Base-by-base conservation (phyloP, 64 coral and sea anemone genomes). In the Platygyra sinensis region DNA sequence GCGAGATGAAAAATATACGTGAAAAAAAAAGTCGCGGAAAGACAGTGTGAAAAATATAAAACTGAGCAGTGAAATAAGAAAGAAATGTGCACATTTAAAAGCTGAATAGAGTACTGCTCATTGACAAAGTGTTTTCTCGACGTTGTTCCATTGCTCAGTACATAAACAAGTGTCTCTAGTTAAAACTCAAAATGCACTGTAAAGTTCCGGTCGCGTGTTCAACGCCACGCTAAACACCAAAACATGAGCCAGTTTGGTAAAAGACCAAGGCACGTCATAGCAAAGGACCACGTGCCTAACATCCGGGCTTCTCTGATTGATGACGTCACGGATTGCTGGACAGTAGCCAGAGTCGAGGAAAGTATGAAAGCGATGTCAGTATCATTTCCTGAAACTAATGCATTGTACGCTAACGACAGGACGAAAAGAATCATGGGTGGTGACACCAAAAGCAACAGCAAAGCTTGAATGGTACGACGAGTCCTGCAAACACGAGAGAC, bases 181-280 rank as follows among this genome's bases (percentile, higher is more conserved):
- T 15, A 77, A 49, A 77, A 24, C 5, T 49, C 1, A 2, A 49
- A 77, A 77, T 22, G 20, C 16, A 2, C 18, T 63, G 25, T 8
- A 17, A 16, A 71, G 39, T 50, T 64, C 33, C 11, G 4, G 20
- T 29, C 30, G 20, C 78, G 2, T 27, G 16, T 12, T 92, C 76
- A 92, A 29, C 86, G n/a, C 90, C 90, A 92, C 12, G 82, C 90
- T 25, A 92, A 27, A 87, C 86, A 87, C 90, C 90, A 92, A 81
- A 92, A 92, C 61, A 92, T 65, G 39, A 86, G 46, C 90, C 90
- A 92, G 62, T 92, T 65, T 54, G 90, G 90, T 32, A 92, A 72
- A 62, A 92, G 28, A 72, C 82, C 83, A 6, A 92, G 62, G 77
- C 82, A 86, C n/a, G 90, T 25, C 46, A 92, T 72, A 18, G 74